A percentile compares a stretch with the other conserved stretches of the same genome.
These are phyloP conservation scores for Kuschelorhynchus macadamiae DNA, from an alignment of 2,888 invertebrate genomes.

Conservation along the genomic window DNA sequence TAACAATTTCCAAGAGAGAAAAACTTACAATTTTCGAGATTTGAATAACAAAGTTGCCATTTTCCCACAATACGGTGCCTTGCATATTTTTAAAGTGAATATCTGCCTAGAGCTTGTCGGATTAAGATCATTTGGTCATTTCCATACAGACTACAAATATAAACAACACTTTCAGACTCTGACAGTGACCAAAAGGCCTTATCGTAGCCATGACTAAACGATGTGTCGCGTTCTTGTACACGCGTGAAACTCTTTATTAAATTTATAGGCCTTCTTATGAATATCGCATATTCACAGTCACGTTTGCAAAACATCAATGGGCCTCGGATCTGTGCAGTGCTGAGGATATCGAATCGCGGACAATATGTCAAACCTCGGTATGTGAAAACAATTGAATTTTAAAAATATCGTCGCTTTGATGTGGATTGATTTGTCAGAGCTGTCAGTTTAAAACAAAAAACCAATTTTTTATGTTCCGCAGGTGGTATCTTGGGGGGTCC, in stretches of 20 bases:
- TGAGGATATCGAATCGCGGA: conserved; percentile 46
- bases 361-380: conserved; percentile 46
- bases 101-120: neutral
- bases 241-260: conserved; percentile 56
- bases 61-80: no score
- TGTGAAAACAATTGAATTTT: conserved; percentile 42
- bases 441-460: conserved; percentile 40
- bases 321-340: conserved; percentile 40
- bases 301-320: conserved; percentile 57
- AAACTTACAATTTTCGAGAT: no score
- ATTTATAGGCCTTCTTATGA: conserved; percentile 61
- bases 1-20: no score
- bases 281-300: conserved; percentile 67
- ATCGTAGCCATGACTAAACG: conserved; percentile 61
- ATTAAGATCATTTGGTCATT: neutral
- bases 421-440: conserved; percentile 48
- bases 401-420: conserved; percentile 33
- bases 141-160: conserved; percentile 3
- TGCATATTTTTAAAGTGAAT: no score
- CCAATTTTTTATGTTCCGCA: conserved; percentile 33
- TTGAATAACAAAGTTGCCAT: no score
- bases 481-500: conserved; percentile 40
- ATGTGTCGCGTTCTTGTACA: conserved; percentile 65
- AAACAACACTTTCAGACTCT: conserved; percentile 26
- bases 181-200: conserved; percentile 38